These are phyloP conservation scores for Pararge aegeria DNA, from an alignment of 1,140 invertebrate genomes.

Conservation along the genomic window DNA sequence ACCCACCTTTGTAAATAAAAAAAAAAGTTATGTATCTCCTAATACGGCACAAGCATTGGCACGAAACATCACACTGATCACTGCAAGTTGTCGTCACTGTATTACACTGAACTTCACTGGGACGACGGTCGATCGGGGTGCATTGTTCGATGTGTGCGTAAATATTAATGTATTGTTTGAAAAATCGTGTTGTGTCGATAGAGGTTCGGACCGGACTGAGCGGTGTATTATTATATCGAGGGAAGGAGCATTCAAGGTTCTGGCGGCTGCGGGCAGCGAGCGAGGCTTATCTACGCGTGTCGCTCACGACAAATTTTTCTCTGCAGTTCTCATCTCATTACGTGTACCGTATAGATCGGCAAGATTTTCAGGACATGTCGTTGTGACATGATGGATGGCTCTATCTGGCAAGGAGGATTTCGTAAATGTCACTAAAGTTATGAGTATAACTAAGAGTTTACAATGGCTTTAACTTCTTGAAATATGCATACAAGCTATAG, in stretches of 20 bases:
- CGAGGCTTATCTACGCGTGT: conserved; percentile 71
- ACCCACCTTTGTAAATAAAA: conserved; percentile 14
- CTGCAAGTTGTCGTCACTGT: conserved; percentile 23
- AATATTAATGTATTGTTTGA: conserved; percentile 22
- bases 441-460: not conserved
- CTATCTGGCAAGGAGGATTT: conserved; percentile 2
- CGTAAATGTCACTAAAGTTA: conserved; percentile 8
- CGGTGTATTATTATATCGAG: conserved; percentile 71
- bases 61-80: conserved; percentile 40
- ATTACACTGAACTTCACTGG: conserved; percentile 30
- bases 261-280: conserved; percentile 54
- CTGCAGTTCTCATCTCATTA: conserved; percentile 36
- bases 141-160: conserved; percentile 19
- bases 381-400: conserved; percentile 10
- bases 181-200: conserved; percentile 60
- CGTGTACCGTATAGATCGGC: conserved; percentile 44
- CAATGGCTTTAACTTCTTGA: not conserved
- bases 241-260: conserved; percentile 73
- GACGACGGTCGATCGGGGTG: conserved; percentile 26
- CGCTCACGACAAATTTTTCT: conserved; percentile 49
- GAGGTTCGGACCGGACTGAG: conserved; percentile 69
- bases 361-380: conserved; percentile 27
- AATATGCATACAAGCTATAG: too few species aligned
- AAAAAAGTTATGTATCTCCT: conserved; percentile 18
- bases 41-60: conserved; percentile 30